Evolutionary conservation across 2,797 vertebrate genomes (phyloP).

Genomic region (Phylloscopus collybita): DNA sequence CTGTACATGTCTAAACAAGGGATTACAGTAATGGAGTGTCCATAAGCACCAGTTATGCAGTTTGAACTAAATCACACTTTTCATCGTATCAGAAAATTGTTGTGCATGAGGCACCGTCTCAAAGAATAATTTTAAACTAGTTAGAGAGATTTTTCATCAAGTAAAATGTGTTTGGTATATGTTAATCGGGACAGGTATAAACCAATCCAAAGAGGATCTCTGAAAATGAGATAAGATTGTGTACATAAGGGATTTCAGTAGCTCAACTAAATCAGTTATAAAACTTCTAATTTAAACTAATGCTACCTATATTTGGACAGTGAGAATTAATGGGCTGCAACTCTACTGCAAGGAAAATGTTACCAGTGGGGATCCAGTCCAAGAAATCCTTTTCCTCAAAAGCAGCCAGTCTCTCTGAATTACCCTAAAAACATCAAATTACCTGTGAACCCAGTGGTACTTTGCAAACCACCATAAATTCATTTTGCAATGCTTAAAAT

Average conservation of each 20-base stretch:
- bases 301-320: conserved; percentile 65
- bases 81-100: conserved; percentile 14
- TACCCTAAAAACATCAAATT: background rate
- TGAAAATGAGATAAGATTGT: conserved; percentile 59
- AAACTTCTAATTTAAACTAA: conserved; percentile 68
- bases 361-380: background rate
- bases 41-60: background rate
- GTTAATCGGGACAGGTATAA: conserved; percentile 37
- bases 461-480: background rate
- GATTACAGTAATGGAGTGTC: conserved; percentile 32
- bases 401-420: conserved; percentile 3
- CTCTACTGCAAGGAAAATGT: background rate
- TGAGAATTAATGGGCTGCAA: conserved; percentile 43
- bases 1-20: background rate
- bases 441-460: background rate
- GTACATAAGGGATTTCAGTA: conserved; percentile 53
- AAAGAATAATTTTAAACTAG: background rate
- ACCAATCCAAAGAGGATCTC: conserved; percentile 32
- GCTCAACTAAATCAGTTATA: conserved; percentile 57
- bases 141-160: background rate
- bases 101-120: background rate
- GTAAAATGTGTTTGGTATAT: conserved; percentile 23
- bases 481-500: conserved; percentile 13
- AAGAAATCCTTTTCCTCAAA: conserved; percentile 35
- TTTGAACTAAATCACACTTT: conserved; percentile 42